Evolutionary conservation across 2,797 vertebrate genomes (phyloP).

Genomic region (Phoebastria nigripes): DNA sequence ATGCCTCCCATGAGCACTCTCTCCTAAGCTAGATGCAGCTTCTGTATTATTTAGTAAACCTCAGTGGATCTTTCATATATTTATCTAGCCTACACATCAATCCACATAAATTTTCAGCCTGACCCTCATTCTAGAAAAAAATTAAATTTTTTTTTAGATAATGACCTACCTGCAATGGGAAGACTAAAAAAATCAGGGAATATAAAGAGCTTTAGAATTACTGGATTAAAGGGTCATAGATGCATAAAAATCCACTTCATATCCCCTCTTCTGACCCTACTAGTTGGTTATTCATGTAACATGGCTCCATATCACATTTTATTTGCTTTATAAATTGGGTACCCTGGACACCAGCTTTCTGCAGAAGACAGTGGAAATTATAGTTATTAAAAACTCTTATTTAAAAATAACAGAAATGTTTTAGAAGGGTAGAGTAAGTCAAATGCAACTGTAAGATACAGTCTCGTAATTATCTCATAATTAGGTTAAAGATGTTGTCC

Average conservation of each 20-base stretch:
- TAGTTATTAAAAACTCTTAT: neutral
- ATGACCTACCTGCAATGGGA: neutral
- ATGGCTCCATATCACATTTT: neutral
- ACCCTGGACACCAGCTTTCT: neutral
- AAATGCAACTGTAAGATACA: neutral
- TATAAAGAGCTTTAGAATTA: neutral
- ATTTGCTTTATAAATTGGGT: slow-evolving; percentile 5
- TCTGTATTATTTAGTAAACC: neutral
- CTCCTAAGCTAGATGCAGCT: neutral
- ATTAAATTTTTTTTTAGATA: neutral
- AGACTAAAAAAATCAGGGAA: neutral
- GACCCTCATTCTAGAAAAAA: neutral
- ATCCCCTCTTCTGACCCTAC: neutral
- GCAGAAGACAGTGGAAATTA: neutral
- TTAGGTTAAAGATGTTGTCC: neutral
- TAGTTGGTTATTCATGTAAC: neutral
- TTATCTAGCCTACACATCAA: neutral
- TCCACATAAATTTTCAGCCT: neutral
- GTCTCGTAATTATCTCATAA: neutral
- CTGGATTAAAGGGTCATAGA: neutral
- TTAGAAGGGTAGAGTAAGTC: neutral
- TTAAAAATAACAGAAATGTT: neutral
- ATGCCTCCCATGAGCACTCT: neutral
- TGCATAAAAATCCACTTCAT: neutral
- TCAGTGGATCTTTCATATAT: neutral